Evolutionary conservation across 2,797 vertebrate species (phyloP).

Genomic region (Protonibea diacanthus): DNA sequence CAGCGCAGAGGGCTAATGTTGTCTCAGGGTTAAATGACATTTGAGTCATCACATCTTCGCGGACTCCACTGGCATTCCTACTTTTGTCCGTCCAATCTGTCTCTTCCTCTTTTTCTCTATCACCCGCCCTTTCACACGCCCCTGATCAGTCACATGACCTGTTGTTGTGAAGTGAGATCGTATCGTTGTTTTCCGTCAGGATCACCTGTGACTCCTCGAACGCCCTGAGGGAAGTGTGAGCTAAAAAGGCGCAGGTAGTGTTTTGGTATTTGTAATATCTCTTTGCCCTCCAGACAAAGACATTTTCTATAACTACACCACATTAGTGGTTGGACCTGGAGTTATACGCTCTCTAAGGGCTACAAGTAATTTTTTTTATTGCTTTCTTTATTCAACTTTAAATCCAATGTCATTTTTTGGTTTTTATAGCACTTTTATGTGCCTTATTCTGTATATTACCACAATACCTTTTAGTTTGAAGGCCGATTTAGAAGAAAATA

Average conservation of each 20-base stretch:
- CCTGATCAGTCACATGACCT: background rate
- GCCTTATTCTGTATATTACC: too few species aligned
- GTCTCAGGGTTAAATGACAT: slow-evolving; percentile 57
- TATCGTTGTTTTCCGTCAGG: slow-evolving; percentile 20
- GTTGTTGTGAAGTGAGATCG: slow-evolving; percentile 13
- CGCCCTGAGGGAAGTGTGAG: slow-evolving; percentile 17
- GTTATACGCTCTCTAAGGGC: slow-evolving; percentile 21
- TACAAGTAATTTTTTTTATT: slow-evolving; percentile 11
- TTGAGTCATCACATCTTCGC: slow-evolving; percentile 42
- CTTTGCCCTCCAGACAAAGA: slow-evolving; percentile 23
- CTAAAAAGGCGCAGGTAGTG: slow-evolving; percentile 1
- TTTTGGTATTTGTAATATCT: slow-evolving; percentile 26
- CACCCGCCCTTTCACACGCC: background rate
- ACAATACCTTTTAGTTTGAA: too few species aligned
- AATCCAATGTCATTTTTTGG: background rate
- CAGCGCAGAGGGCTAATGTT: slow-evolving; percentile 22
- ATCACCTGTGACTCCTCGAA: slow-evolving; percentile 21
- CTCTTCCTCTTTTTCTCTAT: background rate
- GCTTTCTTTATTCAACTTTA: slow-evolving; percentile 20
- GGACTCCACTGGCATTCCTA: slow-evolving; percentile 8
- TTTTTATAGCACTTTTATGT: background rate
- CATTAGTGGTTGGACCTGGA: slow-evolving; percentile 1
- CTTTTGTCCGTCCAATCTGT: slow-evolving; percentile 7
- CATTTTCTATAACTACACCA: slow-evolving; percentile 24
- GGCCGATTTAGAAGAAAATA: background rate